Conservation (phyloP, 2,797 vertebrate species). For the Cygnus olor region DNA sequence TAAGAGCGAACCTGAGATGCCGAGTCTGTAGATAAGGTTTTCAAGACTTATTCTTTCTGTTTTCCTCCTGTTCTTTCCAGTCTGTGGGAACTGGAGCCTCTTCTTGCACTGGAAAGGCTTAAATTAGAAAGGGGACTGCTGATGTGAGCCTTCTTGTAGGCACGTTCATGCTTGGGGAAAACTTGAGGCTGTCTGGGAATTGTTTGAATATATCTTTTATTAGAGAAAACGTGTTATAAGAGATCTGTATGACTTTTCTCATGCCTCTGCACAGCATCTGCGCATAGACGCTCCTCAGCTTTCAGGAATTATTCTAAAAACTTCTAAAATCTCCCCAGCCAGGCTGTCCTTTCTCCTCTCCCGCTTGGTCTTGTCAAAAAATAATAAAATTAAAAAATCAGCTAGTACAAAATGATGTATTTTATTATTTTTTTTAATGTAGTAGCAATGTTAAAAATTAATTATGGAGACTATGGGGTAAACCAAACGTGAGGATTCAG, state of each 20-base stretch:
- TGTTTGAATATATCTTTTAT: not conserved
- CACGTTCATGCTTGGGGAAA: not conserved
- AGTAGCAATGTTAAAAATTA: not conserved
- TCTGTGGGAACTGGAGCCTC: not conserved
- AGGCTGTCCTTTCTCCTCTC: not conserved
- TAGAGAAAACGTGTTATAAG: not conserved
- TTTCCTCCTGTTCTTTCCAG: constrained; percentile 24
- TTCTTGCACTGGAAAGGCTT: not conserved
- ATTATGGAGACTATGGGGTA: not conserved
- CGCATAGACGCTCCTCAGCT: not conserved
- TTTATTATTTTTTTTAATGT: not conserved
- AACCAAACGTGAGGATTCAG: not conserved
- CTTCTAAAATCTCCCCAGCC: not conserved
- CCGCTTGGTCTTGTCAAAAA: not conserved
- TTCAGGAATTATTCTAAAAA: not conserved
- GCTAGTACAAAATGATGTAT: not conserved
- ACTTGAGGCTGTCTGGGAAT: not conserved
- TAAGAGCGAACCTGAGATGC: not conserved
- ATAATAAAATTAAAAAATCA: not conserved
- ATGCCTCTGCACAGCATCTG: not conserved
- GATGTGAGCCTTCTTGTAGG: not conserved
- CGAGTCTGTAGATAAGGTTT: constrained; percentile 32
- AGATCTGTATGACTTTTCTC: not conserved
- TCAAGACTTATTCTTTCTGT: not conserved
- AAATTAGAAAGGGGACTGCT: not conserved